A percentile compares a stretch with the other conserved stretches of the same genome.
These are phyloP conservation scores for Dreissena polymorpha DNA, from an alignment of 1,140 invertebrate genomes.

Conservation along the genomic window DNA sequence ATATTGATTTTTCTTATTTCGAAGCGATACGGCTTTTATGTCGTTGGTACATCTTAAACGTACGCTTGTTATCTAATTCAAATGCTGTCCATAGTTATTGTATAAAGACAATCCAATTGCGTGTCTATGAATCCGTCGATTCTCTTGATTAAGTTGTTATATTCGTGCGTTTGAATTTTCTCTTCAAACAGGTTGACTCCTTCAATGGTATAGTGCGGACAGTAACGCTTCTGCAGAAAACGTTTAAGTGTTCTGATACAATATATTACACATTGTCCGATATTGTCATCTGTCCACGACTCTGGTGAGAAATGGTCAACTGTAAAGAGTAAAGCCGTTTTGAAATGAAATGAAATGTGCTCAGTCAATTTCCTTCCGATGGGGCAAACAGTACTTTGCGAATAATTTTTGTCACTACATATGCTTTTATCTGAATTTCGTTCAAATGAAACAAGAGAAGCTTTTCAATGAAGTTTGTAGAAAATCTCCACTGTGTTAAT, in stretches of 20 bases:
- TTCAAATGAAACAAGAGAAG: not conserved
- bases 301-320: not conserved
- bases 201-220: not conserved
- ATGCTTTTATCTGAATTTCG: not conserved
- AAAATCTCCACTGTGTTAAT: not conserved
- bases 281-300: not conserved
- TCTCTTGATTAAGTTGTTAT: not conserved
- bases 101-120: too few relatives aligned
- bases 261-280: not conserved
- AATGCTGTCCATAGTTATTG: too few relatives aligned
- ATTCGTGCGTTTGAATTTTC: not conserved
- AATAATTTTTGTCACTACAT: not conserved
- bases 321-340: not conserved
- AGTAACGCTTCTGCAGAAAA: not conserved
- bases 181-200: not conserved
- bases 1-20: too few relatives aligned
- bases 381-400: not conserved
- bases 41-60: too few relatives aligned
- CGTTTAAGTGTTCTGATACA: not conserved
- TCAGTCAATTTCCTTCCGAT: not conserved
- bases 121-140: too few relatives aligned
- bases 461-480: not conserved
- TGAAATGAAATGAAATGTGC: not conserved
- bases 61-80: too few relatives aligned
- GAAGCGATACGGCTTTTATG: too few relatives aligned